A percentile compares a stretch with the other conserved stretches of the same genome.
Evolutionary conservation across 2,888 invertebrate genomes (phyloP).

Genomic region (Cerastoderma edule): DNA sequence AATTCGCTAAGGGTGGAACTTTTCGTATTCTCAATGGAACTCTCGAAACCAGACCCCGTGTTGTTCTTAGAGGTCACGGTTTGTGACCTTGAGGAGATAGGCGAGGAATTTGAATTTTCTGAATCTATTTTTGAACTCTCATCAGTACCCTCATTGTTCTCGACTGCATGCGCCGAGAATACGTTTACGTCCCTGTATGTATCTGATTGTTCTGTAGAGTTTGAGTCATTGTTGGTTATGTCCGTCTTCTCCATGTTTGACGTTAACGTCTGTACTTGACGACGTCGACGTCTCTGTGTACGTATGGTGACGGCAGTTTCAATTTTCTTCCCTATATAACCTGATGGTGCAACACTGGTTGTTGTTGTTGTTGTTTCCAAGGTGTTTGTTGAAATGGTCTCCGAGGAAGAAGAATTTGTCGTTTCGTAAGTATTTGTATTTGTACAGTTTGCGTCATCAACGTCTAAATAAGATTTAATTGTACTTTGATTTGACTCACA

Average conservation of each 20-base stretch:
- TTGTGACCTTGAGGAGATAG: constrained; percentile 27
- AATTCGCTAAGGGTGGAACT: constrained; percentile 15
- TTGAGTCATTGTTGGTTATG: background rate
- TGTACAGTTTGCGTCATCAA: no score
- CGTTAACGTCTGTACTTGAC: constrained; percentile 20
- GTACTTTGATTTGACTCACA: no score
- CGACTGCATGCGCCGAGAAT: no score
- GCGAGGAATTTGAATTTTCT: constrained; percentile 38
- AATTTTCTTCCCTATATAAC: constrained; percentile 39
- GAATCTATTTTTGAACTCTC: constrained; percentile 29
- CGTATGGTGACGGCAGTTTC: constrained; percentile 53
- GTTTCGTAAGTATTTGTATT: no score
- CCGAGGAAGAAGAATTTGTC: no score
- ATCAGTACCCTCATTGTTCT: constrained; percentile 38
- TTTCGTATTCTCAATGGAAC: background rate
- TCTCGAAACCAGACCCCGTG: constrained; percentile 32
- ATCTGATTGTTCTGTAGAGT: background rate
- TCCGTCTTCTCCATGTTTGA: no score
- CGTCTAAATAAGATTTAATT: no score
- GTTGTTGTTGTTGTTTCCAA: no score
- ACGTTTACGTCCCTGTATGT: no score
- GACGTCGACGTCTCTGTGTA: constrained; percentile 43
- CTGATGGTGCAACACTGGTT: background rate
- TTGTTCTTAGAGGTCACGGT: constrained; percentile 26
- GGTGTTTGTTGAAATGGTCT: no score